These are phyloP conservation scores for Axea sp. DNA, from an alignment of 2,888 invertebrate genomes.

Conservation along the genomic window DNA sequence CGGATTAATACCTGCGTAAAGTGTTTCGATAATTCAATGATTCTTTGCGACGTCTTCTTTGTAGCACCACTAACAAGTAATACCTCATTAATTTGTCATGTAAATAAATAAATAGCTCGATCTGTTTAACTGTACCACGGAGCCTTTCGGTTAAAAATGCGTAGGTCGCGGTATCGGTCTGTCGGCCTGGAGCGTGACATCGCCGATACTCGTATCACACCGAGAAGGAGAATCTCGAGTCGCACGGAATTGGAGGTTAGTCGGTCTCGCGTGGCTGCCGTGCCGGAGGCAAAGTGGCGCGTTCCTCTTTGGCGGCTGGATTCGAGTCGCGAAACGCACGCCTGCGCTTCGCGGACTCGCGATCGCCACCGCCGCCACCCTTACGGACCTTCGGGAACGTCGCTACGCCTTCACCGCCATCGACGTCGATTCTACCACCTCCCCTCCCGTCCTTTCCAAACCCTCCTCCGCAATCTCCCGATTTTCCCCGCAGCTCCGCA, in stretches of 20 bases:
- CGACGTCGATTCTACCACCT: conserved; percentile 37
- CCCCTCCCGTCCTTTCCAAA: conserved; percentile 10
- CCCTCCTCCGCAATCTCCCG: conserved; percentile 12
- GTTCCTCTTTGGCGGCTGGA: conserved; percentile 76
- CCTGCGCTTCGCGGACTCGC: conserved; percentile 73
- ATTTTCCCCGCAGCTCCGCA: not conserved
- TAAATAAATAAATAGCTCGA: too few relatives aligned
- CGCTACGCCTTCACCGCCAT: conserved; percentile 63
- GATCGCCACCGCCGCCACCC: conserved; percentile 64
- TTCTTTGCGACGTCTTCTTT: too few relatives aligned
- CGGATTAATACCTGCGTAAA: too few relatives aligned
- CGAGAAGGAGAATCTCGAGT: conserved; percentile 62
- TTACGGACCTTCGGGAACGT: conserved; percentile 64
- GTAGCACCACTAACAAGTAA: too few relatives aligned
- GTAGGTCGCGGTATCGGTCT: conserved; percentile 27
- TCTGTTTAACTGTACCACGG: conserved; percentile 20
- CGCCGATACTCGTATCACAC: conserved; percentile 66
- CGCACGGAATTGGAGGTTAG: conserved; percentile 72
- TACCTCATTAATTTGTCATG: too few relatives aligned
- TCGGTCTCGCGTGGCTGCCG: conserved; percentile 75
- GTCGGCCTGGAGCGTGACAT: conserved; percentile 37
- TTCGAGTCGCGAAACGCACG: conserved; percentile 74
- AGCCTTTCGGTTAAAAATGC: conserved; percentile 2
- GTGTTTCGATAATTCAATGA: too few relatives aligned
- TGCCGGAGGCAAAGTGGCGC: conserved; percentile 77